Conservation (phyloP, 2,113 vertebrate genomes). For the Paralichthys olivaceus region DNA sequence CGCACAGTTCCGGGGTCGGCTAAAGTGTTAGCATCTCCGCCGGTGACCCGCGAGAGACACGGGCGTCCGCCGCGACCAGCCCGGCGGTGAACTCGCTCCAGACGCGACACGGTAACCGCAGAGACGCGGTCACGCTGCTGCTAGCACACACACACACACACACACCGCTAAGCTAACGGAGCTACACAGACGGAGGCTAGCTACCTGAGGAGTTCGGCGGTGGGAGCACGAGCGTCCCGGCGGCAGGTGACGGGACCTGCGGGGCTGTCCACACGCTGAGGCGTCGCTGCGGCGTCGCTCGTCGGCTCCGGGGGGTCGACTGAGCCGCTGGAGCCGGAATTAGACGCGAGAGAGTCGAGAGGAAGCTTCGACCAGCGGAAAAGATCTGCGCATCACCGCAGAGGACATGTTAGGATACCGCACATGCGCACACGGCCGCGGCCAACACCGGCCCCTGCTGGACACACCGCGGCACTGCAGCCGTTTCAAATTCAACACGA, state of each 20-base stretch:
- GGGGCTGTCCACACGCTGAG: background rate
- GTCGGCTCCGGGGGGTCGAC: conserved; percentile 30
- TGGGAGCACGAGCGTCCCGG: background rate
- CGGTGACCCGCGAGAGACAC: background rate
- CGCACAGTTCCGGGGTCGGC: conserved; percentile 40
- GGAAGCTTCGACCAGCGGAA: conserved; percentile 48
- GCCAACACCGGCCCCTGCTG: conserved; percentile 59
- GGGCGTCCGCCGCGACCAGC: background rate
- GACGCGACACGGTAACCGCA: background rate
- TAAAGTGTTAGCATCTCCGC: background rate
- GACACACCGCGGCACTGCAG: conserved; percentile 1
- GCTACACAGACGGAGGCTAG: conserved; percentile 44
- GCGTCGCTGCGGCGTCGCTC: conserved; percentile 8
- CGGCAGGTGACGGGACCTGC: background rate
- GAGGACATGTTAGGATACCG: conserved; percentile 74
- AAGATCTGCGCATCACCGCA: conserved; percentile 63
- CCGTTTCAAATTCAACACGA: background rate
- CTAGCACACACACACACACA: too few species aligned
- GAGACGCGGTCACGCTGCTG: conserved; percentile 31
- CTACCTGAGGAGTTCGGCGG: conserved; percentile 26
- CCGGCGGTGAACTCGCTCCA: background rate
- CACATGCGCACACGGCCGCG: conserved; percentile 65
- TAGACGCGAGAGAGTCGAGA: conserved; percentile 38
- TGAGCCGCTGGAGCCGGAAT: conserved; percentile 37
- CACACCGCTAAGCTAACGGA: conserved; percentile 46